Evolutionary conservation across 2,113 vertebrate species (phyloP), one percentile per base, ranked within the genome.

Genomic region (Furnarius figulus): DNA sequence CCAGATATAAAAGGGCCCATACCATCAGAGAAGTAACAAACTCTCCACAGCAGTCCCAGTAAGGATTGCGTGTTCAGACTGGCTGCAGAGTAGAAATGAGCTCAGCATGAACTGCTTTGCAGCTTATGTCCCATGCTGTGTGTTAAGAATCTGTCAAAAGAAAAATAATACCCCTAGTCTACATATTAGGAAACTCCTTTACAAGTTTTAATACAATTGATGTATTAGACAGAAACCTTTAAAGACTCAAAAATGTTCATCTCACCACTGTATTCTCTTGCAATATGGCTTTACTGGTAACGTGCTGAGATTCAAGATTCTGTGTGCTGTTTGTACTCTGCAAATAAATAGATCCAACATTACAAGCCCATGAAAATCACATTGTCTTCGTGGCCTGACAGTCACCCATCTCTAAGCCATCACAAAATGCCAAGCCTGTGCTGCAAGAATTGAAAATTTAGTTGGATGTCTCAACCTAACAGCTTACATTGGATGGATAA

Each of bases 1-100:
- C 44, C 28, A 67, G 39, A 55, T 13, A 67, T 59, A 39, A 78
- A 53, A 71, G 35, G 6, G 6, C 11, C 13, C 5, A 5, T 10
- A 24, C 28, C 5, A 55, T 13, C 42, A 88, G 30, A 42, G 40
- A 63, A 77, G 56, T 9, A 63, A 46, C n/a, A 66, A 73, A 61
- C 5, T 5, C 2, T 0, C 49, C 0, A 44, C 24, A 22, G 30
- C 8, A 6, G 1, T 74, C 46, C 31, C 50, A 22, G 53, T 16
- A 65, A 58, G 62, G 49, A 61, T 7, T 44, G 19, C 4, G 4
- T 8, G 14, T 61, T 89, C 47, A 61, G 37, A 22, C 25, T 7
- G 53, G 14, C 46, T 84, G 46, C 83, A 78, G 27, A 56, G 55
- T 8, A 28, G 52, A 68, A 78, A 75, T 0, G 0, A 35, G 56